Conservation (phyloP, 2,797 vertebrate species). For the Anguilla obscura region DNA sequence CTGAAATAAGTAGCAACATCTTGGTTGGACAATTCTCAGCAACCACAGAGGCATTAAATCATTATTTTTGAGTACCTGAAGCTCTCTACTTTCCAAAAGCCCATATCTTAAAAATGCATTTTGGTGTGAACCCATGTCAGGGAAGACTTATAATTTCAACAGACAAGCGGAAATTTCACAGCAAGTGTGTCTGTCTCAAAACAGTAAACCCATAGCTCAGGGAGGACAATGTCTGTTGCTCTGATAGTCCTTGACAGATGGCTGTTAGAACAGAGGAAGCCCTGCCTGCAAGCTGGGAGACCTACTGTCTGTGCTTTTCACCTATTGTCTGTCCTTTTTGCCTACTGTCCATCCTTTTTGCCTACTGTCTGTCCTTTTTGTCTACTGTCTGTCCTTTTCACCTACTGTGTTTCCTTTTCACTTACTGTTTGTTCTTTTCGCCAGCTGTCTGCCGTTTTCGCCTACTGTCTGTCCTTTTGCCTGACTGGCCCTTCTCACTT, state of each 20-base stretch:
- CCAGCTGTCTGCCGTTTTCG: background rate
- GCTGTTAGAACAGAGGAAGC: slow-evolving; percentile 35
- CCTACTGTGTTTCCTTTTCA: background rate
- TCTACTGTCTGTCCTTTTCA: background rate
- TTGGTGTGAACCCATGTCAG: background rate
- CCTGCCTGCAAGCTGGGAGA: slow-evolving; percentile 30
- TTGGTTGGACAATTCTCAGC: background rate
- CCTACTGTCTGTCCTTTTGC: background rate
- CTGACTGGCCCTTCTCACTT: slow-evolving; percentile 37
- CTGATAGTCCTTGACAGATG: slow-evolving; percentile 37
- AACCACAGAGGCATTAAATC: background rate
- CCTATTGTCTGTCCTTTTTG: background rate
- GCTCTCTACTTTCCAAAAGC: background rate
- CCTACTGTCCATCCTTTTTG: background rate
- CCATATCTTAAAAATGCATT: background rate
- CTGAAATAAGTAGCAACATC: background rate
- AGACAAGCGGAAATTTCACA: slow-evolving; percentile 22
- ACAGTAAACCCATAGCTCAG: background rate
- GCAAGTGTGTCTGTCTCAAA: background rate
- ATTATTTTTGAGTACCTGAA: background rate
- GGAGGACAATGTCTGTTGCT: slow-evolving; percentile 27
- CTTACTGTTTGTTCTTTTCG: background rate
- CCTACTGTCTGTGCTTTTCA: background rate
- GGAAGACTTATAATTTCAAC: background rate
- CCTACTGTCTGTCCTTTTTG: background rate